These are phyloP conservation scores for Neoaliturus tenellus DNA, from an alignment of 2,888 invertebrate genomes.

Conservation along the genomic window DNA sequence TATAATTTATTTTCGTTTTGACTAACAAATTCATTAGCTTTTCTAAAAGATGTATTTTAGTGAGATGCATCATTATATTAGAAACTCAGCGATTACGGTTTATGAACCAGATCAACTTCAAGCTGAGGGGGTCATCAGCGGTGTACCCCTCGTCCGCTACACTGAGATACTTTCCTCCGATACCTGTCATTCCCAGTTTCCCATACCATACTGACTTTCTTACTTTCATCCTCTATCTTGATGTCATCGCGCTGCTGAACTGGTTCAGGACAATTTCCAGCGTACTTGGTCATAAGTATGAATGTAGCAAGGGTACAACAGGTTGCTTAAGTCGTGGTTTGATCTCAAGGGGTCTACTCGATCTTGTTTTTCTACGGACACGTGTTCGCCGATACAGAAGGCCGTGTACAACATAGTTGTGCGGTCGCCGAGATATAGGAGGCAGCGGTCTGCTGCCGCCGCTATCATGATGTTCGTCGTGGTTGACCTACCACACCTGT, in stretches of 20 bases:
- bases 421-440: not conserved
- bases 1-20: too few species aligned
- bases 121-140: not conserved
- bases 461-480: not conserved
- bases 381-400: not conserved
- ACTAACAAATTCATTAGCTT: too few species aligned
- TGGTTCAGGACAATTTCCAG: not conserved
- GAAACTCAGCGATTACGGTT: not conserved
- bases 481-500: constrained; percentile 11
- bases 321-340: not conserved
- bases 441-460: not conserved
- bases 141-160: not conserved
- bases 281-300: not conserved
- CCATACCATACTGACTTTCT: constrained; percentile 10
- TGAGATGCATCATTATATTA: not conserved
- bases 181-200: not conserved
- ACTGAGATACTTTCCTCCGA: constrained; percentile 22
- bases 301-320: not conserved
- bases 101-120: not conserved
- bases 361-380: not conserved
- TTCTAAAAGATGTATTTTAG: not conserved
- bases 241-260: not conserved
- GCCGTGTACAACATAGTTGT: not conserved
- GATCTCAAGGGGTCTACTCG: too few species aligned
- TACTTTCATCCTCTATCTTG: constrained; percentile 5